These are phyloP conservation scores for Sycobia sp. DNA, from an alignment of 1,140 invertebrate genomes.

Conservation along the genomic window DNA sequence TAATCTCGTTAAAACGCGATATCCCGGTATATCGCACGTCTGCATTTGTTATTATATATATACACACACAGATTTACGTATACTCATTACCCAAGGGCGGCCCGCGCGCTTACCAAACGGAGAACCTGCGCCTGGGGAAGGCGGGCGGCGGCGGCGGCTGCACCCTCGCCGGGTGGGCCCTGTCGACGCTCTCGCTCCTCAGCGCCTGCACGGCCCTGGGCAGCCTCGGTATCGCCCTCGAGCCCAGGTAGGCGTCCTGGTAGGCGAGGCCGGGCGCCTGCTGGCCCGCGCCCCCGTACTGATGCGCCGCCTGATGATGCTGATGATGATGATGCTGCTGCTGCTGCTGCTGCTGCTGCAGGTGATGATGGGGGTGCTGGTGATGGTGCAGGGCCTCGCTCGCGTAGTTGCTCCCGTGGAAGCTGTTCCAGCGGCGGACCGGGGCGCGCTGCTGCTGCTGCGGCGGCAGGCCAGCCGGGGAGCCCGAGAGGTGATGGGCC, in stretches of 20 bases:
- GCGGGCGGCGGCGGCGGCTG: slow-evolving; percentile 57
- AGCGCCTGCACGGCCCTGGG: slow-evolving; percentile 56
- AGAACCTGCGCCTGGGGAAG: slow-evolving; percentile 60
- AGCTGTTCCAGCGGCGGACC: slow-evolving; percentile 65
- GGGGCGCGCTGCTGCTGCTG: slow-evolving; percentile 48
- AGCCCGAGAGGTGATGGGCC: too few relatives aligned
- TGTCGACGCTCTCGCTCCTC: slow-evolving; percentile 57
- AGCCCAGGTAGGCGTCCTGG: slow-evolving; percentile 34
- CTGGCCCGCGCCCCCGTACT: slow-evolving; percentile 18
- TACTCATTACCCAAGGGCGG: too few relatives aligned
- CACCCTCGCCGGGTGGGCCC: slow-evolving; percentile 50
- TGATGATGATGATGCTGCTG: neutral
- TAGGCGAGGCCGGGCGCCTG: slow-evolving; percentile 34
- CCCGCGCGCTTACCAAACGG: slow-evolving; percentile 65
- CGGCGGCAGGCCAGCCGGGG: slow-evolving; percentile 30
- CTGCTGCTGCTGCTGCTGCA: neutral
- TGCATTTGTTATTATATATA: too few relatives aligned
- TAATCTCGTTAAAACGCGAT: too few relatives aligned
- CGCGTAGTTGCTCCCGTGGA: slow-evolving; percentile 53
- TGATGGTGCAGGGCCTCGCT: slow-evolving; percentile 5
- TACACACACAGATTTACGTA: too few relatives aligned
- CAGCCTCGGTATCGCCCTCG: slow-evolving; percentile 36
- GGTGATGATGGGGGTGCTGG: slow-evolving; percentile 10
- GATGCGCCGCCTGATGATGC: neutral
- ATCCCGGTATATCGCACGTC: too few relatives aligned